Evolutionary conservation across 2,113 vertebrate genomes (phyloP).

Genomic region (Crotophaga sulcirostris): DNA sequence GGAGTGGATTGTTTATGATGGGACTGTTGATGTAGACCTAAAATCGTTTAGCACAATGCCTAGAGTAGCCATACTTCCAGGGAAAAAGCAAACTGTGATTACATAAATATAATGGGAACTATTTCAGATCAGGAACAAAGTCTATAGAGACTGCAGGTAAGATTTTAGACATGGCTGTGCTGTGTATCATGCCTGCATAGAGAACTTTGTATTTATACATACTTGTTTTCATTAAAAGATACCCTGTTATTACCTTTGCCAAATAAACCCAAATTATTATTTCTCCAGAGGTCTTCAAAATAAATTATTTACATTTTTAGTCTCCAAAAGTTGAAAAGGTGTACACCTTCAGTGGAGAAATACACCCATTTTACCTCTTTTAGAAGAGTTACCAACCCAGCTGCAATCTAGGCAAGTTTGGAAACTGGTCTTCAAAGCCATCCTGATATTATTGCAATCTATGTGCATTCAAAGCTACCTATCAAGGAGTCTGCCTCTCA

Average conservation of each 20-base stretch:
- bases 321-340: background rate
- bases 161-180: background rate
- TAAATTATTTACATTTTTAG: background rate
- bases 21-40: background rate
- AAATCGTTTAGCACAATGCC: background rate
- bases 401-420: background rate
- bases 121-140: background rate
- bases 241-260: background rate
- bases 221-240: background rate
- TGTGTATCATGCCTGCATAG: background rate
- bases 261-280: background rate
- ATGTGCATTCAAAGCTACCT: background rate
- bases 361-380: background rate
- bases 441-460: background rate
- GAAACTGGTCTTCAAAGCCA: background rate
- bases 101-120: background rate
- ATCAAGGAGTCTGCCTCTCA: background rate
- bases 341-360: background rate
- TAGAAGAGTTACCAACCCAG: background rate
- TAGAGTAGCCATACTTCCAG: background rate
- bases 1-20: background rate
- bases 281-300: background rate
- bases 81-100: background rate
- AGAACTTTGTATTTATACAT: background rate
- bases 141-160: background rate